These are phyloP conservation scores for Gallinago nigripennis DNA, from an alignment of 2,797 vertebrate species.

Conservation along the genomic window DNA sequence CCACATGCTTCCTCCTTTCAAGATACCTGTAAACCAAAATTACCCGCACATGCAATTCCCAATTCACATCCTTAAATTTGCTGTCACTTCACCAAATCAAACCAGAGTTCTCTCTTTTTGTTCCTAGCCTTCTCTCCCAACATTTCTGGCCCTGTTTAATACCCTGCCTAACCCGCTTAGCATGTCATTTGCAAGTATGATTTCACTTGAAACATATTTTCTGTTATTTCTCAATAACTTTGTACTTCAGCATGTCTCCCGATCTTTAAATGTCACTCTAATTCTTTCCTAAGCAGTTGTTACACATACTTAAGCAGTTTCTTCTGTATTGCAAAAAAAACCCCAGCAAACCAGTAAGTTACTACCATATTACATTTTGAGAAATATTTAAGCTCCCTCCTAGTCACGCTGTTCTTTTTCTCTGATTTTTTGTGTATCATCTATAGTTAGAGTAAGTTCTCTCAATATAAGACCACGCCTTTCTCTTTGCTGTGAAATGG, in stretches of 20 bases:
- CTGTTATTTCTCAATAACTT: background rate
- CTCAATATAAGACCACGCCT: background rate
- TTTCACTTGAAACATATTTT: background rate
- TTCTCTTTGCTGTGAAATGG: background rate
- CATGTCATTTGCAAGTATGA: background rate
- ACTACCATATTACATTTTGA: background rate
- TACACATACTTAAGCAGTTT: background rate
- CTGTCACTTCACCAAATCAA: background rate
- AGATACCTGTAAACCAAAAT: background rate
- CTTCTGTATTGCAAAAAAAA: background rate
- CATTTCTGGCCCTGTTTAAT: background rate
- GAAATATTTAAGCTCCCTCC: background rate
- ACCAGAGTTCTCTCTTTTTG: background rate
- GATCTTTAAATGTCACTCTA: background rate
- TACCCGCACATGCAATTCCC: fast-evolving
- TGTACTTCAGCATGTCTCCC: fast-evolving
- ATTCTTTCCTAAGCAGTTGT: background rate
- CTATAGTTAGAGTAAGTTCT: background rate
- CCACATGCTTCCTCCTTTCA: background rate
- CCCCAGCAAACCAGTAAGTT: background rate
- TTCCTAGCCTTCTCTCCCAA: background rate
- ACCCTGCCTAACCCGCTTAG: background rate
- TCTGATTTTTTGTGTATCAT: background rate
- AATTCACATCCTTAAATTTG: background rate
- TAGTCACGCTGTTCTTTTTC: background rate